A percentile compares a stretch with the other conserved stretches of the same genome.
Conservation (phyloP, 2,888 invertebrate genomes). For the Acronicta leporina region DNA sequence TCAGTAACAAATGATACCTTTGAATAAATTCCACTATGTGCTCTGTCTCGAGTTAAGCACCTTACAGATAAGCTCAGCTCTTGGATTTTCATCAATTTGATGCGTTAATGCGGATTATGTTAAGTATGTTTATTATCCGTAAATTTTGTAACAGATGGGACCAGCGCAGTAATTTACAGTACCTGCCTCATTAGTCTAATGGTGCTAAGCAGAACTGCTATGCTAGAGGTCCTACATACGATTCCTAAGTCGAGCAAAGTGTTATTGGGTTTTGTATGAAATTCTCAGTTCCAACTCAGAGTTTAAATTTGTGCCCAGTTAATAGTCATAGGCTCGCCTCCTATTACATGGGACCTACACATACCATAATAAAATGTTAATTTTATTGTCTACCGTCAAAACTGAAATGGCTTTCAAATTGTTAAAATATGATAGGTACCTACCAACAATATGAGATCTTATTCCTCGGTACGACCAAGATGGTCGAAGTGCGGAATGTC, state of each 20-base stretch:
- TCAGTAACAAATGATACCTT: too few relatives aligned
- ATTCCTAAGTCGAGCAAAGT: too few relatives aligned
- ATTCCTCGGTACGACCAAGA: conserved; percentile 32
- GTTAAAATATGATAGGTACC: conserved; percentile 13
- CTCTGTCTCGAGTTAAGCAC: conserved; percentile 26
- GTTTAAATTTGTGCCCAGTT: too few relatives aligned
- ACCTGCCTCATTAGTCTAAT: too few relatives aligned
- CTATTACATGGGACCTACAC: too few relatives aligned
- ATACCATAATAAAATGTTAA: too few relatives aligned
- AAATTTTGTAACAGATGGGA: conserved; percentile 8
- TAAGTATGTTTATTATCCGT: conserved; percentile 25
- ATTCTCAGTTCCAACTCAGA: too few relatives aligned
- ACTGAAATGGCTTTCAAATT: conserved; percentile 1
- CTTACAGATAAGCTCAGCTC: conserved; percentile 34
- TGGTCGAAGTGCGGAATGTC: conserved; percentile 54
- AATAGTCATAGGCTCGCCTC: too few relatives aligned
- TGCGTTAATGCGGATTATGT: conserved; percentile 37
- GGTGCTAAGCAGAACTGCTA: too few relatives aligned
- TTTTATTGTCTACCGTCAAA: too few relatives aligned
- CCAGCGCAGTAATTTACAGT: not conserved
- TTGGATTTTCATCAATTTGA: conserved; percentile 32
- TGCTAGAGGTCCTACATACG: too few relatives aligned
- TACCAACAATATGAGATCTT: conserved; percentile 29
- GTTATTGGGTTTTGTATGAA: too few relatives aligned
- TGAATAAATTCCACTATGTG: conserved; percentile 42